Base-by-base conservation (phyloP, 2,888 invertebrate species). In the Drosophila pseudotakahashii region DNA sequence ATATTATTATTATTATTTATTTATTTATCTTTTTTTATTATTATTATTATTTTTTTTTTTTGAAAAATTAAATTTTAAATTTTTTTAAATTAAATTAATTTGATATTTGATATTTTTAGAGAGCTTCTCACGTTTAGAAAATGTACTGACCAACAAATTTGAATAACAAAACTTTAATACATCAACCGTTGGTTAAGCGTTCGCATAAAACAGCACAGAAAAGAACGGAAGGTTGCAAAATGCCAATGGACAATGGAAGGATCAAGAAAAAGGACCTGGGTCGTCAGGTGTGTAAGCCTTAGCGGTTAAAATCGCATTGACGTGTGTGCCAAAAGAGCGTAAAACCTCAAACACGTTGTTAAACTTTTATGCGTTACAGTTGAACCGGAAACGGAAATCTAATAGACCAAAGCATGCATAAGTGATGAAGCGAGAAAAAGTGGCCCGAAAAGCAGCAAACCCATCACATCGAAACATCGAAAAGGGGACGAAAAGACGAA, bases 301-400 rank as follows among this genome's bases (percentile, higher is more conserved):
- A 60, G 78, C 81, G 86, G 83, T 67, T 75, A 70, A 82, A 85
- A 83, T 83, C 76, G 73, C 81, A 79, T 83, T 79, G 81, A 83
- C 74, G 81, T 81, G 83, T 74, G 86, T 58, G 76, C 76, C 76
- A 75, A 76, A 84, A 81, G 81, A 87, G 83, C 85, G 83, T 83
- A 81, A 83, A 83, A 83, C 83, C 83, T 83, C 83, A 87, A 78
- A 83, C 83, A 83, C 87, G 81, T 81, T 76, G 85, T 73, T 67
- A 64, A 76, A 81, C 81, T 78, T 86, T 77, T 68, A 73, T 81
- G 79, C 73, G 72, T 77, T 81, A 75, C 84, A 78, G 87, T 79
- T 87, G 75, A 87, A 87, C 87, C 85, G 84, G 88, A 84, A 84
- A 87, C 84, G 84, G 84, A 87, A 87, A 84, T 84, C 84, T 87